Base-by-base conservation (phyloP, 1,140 invertebrate species). In the Panonychus citri region DNA sequence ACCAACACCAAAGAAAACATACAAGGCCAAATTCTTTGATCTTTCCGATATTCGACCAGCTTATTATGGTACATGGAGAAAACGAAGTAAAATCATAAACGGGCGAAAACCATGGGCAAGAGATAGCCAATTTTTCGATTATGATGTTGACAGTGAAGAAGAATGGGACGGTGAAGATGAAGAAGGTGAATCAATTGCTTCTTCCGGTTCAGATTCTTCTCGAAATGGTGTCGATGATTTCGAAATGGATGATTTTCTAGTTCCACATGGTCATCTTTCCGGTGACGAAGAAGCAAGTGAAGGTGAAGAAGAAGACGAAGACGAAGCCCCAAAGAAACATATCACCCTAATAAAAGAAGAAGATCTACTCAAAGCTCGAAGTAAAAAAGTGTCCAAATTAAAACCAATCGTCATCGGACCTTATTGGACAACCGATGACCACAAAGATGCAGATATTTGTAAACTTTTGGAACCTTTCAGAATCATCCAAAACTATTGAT, bases 231-330 rank as follows among this genome's bases (percentile, higher is more conserved):
- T n/a, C 21, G 49, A 51, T 51, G 49, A 51, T 51, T 51, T 27
- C 27, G 49, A 53, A 39, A 34, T 53, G 4, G 52, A 53, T 53
- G 52, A 53, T 34, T 53, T 53, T n/a, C 25, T 53, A 15, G 52
- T 53, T 10, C 52, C 52, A 19, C 52, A 53, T 15, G 52, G 52
- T 24, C 34, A 53, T 37, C 24, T 53, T 15, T 51, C 49, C 26
- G 49, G 28, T 27, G 49, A 51, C 12, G 49, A 51, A 27, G 25
- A 51, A 13, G 24, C 13, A 27, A 7, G 5, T 5, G 42, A n/a
- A n/a, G 21, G 17, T 10, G 42, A 46, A 46, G 42, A 46, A 10
- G 24, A n/a, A 17, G 28, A 26, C 24, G 49, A 51, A 51, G 28
- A 30, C 12, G 49, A 51, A 12, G 24, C 7, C 13, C 49, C 49